Conservation (phyloP, 2,797 vertebrate genomes). For the Oryzias sinensis region DNA sequence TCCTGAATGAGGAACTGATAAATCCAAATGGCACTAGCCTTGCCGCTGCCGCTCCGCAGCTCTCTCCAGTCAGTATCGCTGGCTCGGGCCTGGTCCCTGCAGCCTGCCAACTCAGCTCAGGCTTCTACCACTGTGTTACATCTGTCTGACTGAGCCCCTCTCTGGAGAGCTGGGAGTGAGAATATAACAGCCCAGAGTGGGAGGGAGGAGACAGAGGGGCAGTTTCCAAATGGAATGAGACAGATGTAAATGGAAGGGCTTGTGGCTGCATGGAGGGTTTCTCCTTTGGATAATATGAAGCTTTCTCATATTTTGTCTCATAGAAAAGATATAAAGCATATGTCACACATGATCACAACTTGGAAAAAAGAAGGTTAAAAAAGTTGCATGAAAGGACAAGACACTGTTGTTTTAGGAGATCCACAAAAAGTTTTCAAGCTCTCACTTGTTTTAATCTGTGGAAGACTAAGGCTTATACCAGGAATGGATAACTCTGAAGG, state of each 20-base stretch:
- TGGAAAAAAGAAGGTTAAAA: not conserved
- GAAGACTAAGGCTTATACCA: too few species aligned
- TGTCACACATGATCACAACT: not conserved
- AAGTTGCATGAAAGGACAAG: too few species aligned
- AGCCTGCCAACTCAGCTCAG: constrained; percentile 73
- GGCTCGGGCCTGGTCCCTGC: constrained; percentile 59
- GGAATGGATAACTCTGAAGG: too few species aligned
- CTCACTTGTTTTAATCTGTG: too few species aligned
- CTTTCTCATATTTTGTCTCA: constrained; percentile 66
- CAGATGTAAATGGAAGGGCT: constrained; percentile 28
- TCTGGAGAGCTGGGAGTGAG: constrained; percentile 48
- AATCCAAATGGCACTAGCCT: constrained; percentile 9
- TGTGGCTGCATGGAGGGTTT: constrained; percentile 46
- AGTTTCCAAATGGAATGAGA: constrained; percentile 47
- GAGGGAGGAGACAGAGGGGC: constrained; percentile 53
- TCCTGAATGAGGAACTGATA: constrained; percentile 37
- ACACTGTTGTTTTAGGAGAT: too few species aligned
- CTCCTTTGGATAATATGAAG: constrained; percentile 76
- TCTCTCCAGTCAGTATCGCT: constrained; percentile 51
- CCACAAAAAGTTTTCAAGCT: too few species aligned
- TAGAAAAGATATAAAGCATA: constrained; percentile 76
- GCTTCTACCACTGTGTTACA: constrained; percentile 83
- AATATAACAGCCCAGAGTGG: constrained; percentile 24
- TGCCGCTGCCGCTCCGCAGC: constrained; percentile 8
- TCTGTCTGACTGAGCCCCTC: constrained; percentile 83